phyloP scores from a whole-genome alignment of 2,113 vertebrate species.

The Zosterops lateralis region DNA sequence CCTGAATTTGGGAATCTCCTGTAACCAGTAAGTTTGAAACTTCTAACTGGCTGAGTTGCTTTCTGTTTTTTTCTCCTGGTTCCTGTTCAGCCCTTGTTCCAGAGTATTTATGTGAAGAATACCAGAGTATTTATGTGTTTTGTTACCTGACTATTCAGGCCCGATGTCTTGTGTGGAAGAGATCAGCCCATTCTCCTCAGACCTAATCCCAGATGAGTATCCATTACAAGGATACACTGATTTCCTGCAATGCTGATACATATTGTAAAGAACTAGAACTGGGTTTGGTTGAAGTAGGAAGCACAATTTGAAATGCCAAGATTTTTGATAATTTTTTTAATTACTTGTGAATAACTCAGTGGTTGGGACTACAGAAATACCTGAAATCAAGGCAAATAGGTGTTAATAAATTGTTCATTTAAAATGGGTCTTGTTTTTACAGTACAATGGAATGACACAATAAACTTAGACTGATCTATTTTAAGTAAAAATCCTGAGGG shows the following conservation, averaged over 20 bases:
- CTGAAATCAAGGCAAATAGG: neutral
- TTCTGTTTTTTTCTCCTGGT: neutral
- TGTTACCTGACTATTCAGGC: neutral
- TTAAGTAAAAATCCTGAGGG: neutral
- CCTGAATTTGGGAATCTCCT: neutral
- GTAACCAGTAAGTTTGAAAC: neutral
- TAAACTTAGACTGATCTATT: neutral
- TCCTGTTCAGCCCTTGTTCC: neutral
- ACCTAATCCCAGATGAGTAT: neutral
- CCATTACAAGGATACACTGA: neutral
- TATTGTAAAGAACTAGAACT: neutral
- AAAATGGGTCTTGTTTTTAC: neutral
- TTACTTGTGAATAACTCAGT: neutral
- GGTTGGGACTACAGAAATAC: neutral
- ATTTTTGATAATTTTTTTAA: neutral
- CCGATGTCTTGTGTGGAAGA: neutral
- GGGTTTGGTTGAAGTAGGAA: neutral
- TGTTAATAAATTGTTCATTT: neutral
- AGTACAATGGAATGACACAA: neutral
- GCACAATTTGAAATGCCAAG: neutral
- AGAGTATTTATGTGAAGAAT: neutral
- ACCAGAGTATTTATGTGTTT: neutral
- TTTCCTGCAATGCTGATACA: neutral
- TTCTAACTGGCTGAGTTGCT: neutral
- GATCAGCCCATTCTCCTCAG: neutral